These are phyloP conservation scores for Rhipidura dahli DNA, from an alignment of 2,113 vertebrate genomes.

Conservation along the genomic window DNA sequence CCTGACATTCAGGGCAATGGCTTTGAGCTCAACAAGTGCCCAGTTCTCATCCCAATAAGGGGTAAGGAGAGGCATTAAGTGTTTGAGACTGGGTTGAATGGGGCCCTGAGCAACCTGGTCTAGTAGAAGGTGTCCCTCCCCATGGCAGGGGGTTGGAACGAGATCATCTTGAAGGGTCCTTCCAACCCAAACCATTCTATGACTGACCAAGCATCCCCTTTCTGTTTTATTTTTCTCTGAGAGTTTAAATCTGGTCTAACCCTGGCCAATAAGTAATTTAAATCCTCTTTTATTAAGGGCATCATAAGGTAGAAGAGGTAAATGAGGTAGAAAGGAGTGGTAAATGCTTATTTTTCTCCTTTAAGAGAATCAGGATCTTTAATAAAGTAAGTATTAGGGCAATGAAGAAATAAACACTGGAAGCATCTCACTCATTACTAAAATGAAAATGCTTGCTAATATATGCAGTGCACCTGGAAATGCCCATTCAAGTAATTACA, in stretches of 20 bases:
- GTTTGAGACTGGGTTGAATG: not conserved
- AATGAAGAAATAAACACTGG: slow-evolving; percentile 27
- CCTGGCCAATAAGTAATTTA: not conserved
- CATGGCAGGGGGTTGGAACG: not conserved
- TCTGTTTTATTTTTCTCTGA: not conserved
- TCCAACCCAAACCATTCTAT: not conserved
- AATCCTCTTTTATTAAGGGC: not conserved
- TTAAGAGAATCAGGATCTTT: slow-evolving; percentile 7
- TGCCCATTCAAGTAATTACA: slow-evolving; percentile 50
- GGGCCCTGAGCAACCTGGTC: not conserved
- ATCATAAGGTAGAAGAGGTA: not conserved
- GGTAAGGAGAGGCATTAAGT: not conserved
- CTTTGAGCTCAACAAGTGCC: not conserved
- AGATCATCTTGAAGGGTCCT: not conserved
- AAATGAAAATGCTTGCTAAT: slow-evolving; percentile 45
- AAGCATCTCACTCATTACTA: not conserved
- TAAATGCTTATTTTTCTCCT: slow-evolving; percentile 2
- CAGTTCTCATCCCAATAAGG: not conserved
- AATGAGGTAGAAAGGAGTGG: not conserved
- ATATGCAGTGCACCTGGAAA: slow-evolving; percentile 52
- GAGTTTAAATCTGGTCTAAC: not conserved
- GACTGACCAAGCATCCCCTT: not conserved
- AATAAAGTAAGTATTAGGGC: slow-evolving; percentile 21
- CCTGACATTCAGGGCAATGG: not conserved
- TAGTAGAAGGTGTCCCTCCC: not conserved